These are phyloP conservation scores for Lagenorhynchus albirostris DNA, from an alignment of 2,113 vertebrate species.

Conservation along the genomic window DNA sequence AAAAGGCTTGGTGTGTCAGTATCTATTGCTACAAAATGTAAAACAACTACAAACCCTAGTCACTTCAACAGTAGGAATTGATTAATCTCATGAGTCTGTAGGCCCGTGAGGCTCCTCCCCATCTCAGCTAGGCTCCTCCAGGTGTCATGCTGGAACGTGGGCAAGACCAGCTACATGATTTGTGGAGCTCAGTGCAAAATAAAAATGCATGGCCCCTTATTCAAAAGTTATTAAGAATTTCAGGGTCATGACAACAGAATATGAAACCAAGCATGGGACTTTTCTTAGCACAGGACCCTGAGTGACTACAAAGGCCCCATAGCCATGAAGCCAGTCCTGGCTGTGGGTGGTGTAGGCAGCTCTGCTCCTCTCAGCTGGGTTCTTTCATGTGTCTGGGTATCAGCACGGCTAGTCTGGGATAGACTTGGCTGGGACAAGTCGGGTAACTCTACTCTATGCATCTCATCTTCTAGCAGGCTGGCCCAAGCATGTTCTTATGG, in stretches of 20 bases:
- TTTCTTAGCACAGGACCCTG: not conserved
- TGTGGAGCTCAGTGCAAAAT: not conserved
- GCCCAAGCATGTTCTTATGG: accelerated
- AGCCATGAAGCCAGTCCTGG: not conserved
- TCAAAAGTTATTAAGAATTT: not conserved
- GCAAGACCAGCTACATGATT: not conserved
- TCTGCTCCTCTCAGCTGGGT: not conserved
- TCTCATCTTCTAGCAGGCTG: not conserved
- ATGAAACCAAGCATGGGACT: not conserved
- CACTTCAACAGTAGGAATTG: not conserved
- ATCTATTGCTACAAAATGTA: not conserved
- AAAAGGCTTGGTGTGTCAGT: not conserved
- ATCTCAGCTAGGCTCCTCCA: not conserved
- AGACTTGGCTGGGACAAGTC: not conserved
- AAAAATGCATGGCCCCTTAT: not conserved
- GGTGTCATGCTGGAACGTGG: not conserved
- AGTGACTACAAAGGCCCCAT: not conserved
- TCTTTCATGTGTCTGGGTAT: not conserved
- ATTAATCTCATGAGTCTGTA: not conserved
- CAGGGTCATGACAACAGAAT: not conserved
- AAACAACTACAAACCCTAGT: not conserved
- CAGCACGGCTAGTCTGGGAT: not conserved
- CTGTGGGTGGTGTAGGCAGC: not conserved
- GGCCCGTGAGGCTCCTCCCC: not conserved
- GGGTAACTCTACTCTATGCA: not conserved